Base-by-base conservation (phyloP, 2,888 invertebrate species). In the Diarsia rubi region DNA sequence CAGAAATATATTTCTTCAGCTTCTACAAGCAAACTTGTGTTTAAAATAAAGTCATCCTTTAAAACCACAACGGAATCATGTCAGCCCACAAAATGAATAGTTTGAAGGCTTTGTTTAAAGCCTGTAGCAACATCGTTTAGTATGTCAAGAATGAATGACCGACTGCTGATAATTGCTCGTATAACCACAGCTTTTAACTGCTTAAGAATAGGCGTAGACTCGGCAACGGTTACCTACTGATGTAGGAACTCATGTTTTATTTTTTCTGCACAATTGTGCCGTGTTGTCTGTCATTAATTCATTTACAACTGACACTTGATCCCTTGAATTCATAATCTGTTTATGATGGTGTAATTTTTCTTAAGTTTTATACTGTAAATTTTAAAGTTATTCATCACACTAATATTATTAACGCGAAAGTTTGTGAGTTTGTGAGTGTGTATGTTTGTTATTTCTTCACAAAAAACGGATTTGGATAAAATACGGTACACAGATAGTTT, bases 61-160 rank as follows among this genome's bases (percentile, higher is more conserved):
- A 24, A 63, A 66, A 66, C 71, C 59, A 27, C 72, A 69, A 81
- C 63, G 2, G n/a, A 64, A 70, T 82, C 72, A 81, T 84, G 76
- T 60, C 59, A 62, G 59, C 31, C 49, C 47, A 57, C 83, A 65
- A 67, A 81, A 76, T 76, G 11, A 78, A 71, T 73, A 70, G 67
- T 62, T 70, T 14, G 16, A 37, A 77, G 73, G 52, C 79, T 80
- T 86, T 79, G 84, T 84, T 75, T 57, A 27, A 59, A 74, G 19
- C 45, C 24, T 79, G 69, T 70, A 68, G 75, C 70, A 79, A 86
- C 73, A 65, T 66, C 72, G 52, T 73, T 86, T 83, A 80, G 77
- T 87, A 65, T 86, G 87, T 87, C 87, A 87, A 87, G 87, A 76
- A 86, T 86, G 57, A 83, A 52, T 75, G 76, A 78, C 83, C 81